Percentiles rank a stretch among this genome's conserved stretches.
phyloP scores from a whole-genome alignment of 2,113 vertebrate species.

The Parotia lawesii region DNA sequence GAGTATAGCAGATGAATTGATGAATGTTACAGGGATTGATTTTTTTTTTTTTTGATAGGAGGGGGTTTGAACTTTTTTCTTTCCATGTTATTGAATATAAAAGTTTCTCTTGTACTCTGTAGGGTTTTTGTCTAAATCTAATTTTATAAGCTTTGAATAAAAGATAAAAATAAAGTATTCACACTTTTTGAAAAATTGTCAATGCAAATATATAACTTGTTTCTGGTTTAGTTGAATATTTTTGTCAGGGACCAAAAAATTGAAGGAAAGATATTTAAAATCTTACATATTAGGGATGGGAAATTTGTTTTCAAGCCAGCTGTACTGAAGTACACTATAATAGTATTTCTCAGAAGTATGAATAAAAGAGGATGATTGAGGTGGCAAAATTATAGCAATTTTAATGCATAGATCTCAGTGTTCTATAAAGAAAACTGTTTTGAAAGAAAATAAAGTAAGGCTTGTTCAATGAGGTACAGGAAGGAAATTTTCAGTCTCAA shows the following conservation, averaged over 20 bases:
- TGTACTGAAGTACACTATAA: not conserved
- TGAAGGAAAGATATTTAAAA: not conserved
- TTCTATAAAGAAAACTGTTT: not conserved
- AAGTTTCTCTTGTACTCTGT: not conserved
- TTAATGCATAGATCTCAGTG: not conserved
- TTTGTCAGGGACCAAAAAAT: not conserved
- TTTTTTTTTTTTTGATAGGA: too few relatives aligned
- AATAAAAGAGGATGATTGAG: not conserved
- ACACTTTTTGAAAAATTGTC: not conserved
- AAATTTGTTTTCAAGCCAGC: not conserved
- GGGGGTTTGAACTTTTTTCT: not conserved
- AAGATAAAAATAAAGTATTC: not conserved
- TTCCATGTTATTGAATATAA: not conserved
- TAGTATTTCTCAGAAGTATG: not conserved
- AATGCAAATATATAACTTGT: not conserved
- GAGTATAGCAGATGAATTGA: not conserved
- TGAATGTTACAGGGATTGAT: not conserved
- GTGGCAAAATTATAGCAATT: not conserved
- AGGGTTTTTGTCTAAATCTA: not conserved
- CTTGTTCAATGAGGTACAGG: not conserved
- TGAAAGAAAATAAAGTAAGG: not conserved
- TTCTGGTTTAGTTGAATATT: not conserved
- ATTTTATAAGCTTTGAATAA: not conserved
- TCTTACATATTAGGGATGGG: not conserved
- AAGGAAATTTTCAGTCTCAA: not conserved